A percentile compares a stretch with the other conserved stretches of the same genome.
These are phyloP conservation scores for Cydia amplana DNA, from an alignment of 1,140 invertebrate species.

Conservation along the genomic window DNA sequence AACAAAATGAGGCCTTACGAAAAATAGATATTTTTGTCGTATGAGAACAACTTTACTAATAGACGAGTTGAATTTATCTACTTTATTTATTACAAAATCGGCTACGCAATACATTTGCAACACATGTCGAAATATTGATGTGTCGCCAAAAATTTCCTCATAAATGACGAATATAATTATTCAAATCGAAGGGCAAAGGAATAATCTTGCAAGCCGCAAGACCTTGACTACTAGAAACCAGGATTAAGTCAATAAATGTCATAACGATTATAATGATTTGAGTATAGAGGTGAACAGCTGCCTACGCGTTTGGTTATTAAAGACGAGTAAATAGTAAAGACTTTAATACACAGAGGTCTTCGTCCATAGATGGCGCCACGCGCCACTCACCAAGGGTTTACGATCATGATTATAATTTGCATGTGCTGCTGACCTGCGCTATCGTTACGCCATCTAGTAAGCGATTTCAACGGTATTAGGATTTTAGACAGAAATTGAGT, in stretches of 20 bases:
- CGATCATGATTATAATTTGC: too few species aligned
- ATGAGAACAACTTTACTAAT: too few species aligned
- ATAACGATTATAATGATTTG: neutral
- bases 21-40: too few species aligned
- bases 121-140: neutral
- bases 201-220: neutral
- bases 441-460: too few species aligned
- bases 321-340: neutral
- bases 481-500: too few species aligned
- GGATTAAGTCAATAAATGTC: slow-evolving; percentile 23
- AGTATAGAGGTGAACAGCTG: slow-evolving; percentile 21
- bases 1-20: too few species aligned
- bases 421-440: too few species aligned
- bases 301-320: neutral
- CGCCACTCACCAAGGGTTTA: too few species aligned
- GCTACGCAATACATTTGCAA: neutral
- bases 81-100: neutral
- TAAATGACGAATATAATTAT: neutral
- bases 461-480: too few species aligned
- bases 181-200: slow-evolving; percentile 14
- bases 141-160: neutral
- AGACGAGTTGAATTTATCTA: too few species aligned
- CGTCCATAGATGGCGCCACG: neutral
- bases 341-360: neutral
- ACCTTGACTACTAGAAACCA: slow-evolving; percentile 3